Base-by-base conservation (phyloP, 2,113 vertebrate species). In the Pogona vitticeps region DNA sequence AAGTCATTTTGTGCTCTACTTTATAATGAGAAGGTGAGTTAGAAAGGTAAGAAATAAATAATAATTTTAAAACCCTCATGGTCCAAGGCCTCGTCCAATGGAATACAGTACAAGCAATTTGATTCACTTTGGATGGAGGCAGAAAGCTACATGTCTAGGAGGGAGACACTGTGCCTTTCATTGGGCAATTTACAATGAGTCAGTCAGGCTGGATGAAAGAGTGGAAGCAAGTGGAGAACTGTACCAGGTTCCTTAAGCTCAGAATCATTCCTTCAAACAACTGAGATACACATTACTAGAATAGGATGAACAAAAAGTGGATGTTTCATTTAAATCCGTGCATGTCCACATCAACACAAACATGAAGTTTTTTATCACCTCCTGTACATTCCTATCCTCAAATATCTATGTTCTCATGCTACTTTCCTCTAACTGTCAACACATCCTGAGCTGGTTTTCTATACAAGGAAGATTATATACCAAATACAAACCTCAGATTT, bases 191-290 rank as follows among this genome's bases (percentile, higher is more conserved):
- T 5, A 86, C 85, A 86, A 86, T 86, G 85, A 40, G 70, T 46
- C 59, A 86, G 78, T 86, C 85, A 86, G 78, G 78, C 58, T 31
- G 21, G 46, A 70, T 78, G 76, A 85, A 85, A 68, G 76, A 77
- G 63, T 42, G 46, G 9, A 63, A 38, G 23, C 3, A 21, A 81
- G 70, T 1, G 78, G 36, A 67, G 79, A 56, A 86, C 31, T 75
- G 85, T 86, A 65, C 78, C 85, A 86, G 70, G 31, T 65, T 42
- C 85, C 83, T 58, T 36, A 65, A 52, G 59, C 58, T 46, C 70
- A 81, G n/a, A 31, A 26, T 8, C 26, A 3, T 59, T 28, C 15
- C 56, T 38, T 61, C 38, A 6, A 6, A 8, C 15, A 46, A 59
- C 78, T 2, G 3, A 9, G 68, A n/a, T 26, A 33, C 2, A 56